These are phyloP conservation scores for Ischnus inquisitorius DNA, from an alignment of 2,888 invertebrate genomes.

Conservation along the genomic window DNA sequence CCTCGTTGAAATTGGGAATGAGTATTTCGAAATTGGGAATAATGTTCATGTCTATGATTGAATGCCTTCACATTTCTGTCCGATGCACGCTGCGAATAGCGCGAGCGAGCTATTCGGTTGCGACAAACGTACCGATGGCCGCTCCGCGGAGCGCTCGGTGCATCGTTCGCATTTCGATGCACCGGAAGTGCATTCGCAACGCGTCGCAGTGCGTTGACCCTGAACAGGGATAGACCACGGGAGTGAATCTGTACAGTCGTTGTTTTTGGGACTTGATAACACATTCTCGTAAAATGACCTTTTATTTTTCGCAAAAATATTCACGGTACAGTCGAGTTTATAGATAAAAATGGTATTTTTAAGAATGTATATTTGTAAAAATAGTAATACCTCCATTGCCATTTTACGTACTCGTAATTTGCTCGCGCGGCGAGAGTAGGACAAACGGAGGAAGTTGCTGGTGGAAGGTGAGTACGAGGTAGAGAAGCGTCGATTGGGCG, in stretches of 20 bases:
- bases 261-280: neutral
- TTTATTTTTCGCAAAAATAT: neutral
- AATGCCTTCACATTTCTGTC: constrained; percentile 17
- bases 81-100: constrained; percentile 41
- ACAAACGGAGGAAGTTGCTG: constrained; percentile 23
- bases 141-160: constrained; percentile 32
- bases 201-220: constrained; percentile 42
- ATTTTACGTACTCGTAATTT: neutral
- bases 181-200: constrained; percentile 55
- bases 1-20: neutral
- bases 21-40: neutral
- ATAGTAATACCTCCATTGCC: neutral
- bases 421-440: constrained; percentile 6
- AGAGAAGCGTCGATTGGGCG: constrained; percentile 80
- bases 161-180: constrained; percentile 63
- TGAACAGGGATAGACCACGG: neutral
- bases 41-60: neutral
- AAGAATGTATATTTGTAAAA: neutral
- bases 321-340: neutral
- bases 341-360: neutral
- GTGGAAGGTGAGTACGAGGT: constrained; percentile 63
- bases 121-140: constrained; percentile 49
- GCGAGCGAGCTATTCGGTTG: constrained; percentile 45
- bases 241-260: neutral
- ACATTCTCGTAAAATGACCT: no score